Percentiles rank a stretch among this genome's conserved stretches.
Evolutionary conservation across 64 coral and sea anemone genomes (phyloP).

Genomic region (Orbicella faveolata): DNA sequence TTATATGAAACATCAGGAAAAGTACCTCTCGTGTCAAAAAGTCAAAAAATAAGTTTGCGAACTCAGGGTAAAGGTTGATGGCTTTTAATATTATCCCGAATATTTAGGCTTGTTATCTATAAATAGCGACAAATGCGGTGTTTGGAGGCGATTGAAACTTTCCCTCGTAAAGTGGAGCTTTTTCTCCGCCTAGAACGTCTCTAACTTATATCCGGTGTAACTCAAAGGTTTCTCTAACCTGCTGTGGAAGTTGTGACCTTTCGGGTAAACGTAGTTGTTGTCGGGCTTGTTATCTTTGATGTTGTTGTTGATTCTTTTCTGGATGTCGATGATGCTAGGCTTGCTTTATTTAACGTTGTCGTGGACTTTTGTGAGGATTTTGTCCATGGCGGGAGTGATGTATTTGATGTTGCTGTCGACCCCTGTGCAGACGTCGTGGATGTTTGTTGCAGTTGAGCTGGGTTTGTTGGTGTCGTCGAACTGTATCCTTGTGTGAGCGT

Average conservation of each 20-base stretch:
- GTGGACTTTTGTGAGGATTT: background rate
- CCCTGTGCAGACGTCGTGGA: background rate
- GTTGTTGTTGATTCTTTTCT: background rate
- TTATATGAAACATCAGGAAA: too few relatives aligned
- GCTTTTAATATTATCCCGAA: too few relatives aligned
- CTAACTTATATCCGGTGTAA: too few relatives aligned
- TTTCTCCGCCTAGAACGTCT: too few relatives aligned
- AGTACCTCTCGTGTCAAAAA: too few relatives aligned
- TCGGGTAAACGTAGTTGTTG: background rate
- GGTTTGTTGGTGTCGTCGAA: background rate
- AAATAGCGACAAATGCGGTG: too few relatives aligned
- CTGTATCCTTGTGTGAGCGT: background rate
- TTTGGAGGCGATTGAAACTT: too few relatives aligned
- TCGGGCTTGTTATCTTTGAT: background rate
- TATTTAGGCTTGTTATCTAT: too few relatives aligned
- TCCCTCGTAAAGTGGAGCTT: too few relatives aligned
- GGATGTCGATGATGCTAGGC: constrained; percentile 8
- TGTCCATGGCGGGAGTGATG: background rate
- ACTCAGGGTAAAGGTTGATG: too few relatives aligned
- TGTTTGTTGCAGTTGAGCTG: background rate
- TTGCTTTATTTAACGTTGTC: background rate
- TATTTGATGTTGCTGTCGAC: background rate
- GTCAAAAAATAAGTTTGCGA: too few relatives aligned
- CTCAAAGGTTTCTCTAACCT: too few relatives aligned
- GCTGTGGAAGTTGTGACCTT: background rate